Evolutionary conservation across 2,113 vertebrate species (phyloP).

Genomic region (Maccullochella peelii): DNA sequence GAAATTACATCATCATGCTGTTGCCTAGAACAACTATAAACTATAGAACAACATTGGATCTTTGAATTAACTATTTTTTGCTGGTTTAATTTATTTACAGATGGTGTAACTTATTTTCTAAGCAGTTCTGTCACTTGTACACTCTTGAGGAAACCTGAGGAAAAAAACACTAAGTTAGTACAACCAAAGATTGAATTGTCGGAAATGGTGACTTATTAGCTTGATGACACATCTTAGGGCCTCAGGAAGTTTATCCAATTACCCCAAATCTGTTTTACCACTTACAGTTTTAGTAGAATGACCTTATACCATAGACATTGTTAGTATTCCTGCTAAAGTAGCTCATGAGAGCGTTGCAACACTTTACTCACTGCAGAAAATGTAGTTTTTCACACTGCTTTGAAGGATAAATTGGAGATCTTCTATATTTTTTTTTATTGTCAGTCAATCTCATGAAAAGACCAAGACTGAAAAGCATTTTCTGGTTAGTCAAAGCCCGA

Average conservation of each 20-base stretch:
- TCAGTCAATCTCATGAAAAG: neutral
- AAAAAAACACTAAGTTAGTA: no score
- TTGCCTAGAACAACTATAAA: no score
- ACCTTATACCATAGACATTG: constrained; percentile 45
- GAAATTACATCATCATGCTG: constrained; percentile 4
- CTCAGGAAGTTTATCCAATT: constrained; percentile 52
- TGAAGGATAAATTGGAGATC: neutral
- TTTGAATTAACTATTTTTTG: neutral
- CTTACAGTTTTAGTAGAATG: constrained; percentile 54
- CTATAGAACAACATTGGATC: neutral
- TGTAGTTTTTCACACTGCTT: neutral
- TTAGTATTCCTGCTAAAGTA: constrained; percentile 48
- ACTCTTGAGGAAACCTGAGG: neutral
- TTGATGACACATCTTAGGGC: constrained; percentile 27
- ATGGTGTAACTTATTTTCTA: neutral
- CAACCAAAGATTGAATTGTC: no score
- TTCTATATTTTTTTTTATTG: neutral
- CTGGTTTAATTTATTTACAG: neutral
- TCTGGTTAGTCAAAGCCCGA: neutral
- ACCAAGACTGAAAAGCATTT: neutral
- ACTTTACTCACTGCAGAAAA: neutral
- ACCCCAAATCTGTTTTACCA: constrained; percentile 56
- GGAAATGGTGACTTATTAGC: constrained; percentile 55
- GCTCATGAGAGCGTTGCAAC: constrained; percentile 17
- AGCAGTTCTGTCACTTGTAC: neutral